Evolutionary conservation across 2,888 invertebrate genomes (phyloP), one percentile per base, ranked within the genome.

Genomic region (Orthosia gracilis): DNA sequence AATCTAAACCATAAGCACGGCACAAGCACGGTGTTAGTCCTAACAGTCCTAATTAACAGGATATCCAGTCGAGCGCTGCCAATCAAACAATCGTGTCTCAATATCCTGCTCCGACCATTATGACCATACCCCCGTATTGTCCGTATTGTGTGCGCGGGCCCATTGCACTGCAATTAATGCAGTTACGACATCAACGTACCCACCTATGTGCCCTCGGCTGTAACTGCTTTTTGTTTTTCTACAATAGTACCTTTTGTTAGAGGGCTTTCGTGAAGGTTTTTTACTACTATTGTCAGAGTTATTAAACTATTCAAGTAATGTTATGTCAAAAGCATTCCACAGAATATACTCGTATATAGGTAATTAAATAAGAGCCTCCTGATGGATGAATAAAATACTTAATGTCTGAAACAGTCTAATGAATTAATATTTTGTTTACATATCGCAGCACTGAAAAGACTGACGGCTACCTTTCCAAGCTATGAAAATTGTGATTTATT

Each of bases 21-120:
- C 40, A 1, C 13, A 23, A 54, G 5, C 45, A 45, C 66, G 40
- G 11, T 12, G 13, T 26, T 52, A 23, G 31, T 57, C 17, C 13
- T 54, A 64, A 61, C 71, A 23, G n/a, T 57, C 21, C 13, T 54
- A 64, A 61, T 77, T 50, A 21, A 45, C 75, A 63, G 68, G 70
- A 74, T 55, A 65, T 50, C 50, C 23, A 69, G 65, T 67, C 61
- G 12, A 40, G 47, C 67, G 11, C 54, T 68, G 67, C 52, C 70
- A 80, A 84, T 84, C 68, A 74, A 52, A 55, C 47, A n/a, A n/a
- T 9, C 7, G 50, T 81, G 84, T 61, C 81, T 70, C 75, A 81
- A 82, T 74, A 71, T 80, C 75, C 80, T 62, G 61, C 40, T 21
- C 9, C n/a, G 13, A 31, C 21, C 50, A 21, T 54, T 47, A 61